phyloP scores from a whole-genome alignment of 2,113 vertebrate species.

The Dinomys branickii region DNA sequence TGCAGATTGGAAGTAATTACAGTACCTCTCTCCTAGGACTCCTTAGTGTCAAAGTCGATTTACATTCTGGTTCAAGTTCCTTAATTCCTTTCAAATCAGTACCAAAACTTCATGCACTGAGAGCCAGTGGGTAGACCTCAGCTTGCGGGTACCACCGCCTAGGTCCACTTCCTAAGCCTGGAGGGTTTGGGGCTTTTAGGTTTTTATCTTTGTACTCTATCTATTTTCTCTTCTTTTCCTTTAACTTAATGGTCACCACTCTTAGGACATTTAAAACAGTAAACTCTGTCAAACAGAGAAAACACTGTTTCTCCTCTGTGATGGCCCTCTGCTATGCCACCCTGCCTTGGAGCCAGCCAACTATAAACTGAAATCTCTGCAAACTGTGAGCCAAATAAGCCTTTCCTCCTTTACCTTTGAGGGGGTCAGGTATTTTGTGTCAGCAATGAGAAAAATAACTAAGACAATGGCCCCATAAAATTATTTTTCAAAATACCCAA shows the following conservation, averaged over 20 bases:
- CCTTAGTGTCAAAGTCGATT: neutral
- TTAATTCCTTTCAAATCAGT: neutral
- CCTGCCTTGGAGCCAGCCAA: neutral
- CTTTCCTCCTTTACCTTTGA: neutral
- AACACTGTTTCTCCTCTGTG: neutral
- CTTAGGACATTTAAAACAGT: neutral
- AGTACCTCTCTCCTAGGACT: neutral
- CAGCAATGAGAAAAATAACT: neutral
- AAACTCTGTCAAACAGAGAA: neutral
- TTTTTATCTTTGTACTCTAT: constrained; percentile 12
- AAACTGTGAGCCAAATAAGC: neutral
- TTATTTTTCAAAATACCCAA: neutral
- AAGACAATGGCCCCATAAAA: neutral
- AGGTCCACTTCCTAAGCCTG: neutral
- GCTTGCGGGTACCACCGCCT: neutral
- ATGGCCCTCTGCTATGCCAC: neutral
- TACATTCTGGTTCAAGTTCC: neutral
- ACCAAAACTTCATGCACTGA: neutral
- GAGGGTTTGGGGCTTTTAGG: neutral
- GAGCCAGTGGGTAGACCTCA: neutral
- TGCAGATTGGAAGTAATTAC: neutral
- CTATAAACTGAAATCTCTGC: neutral
- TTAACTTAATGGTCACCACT: neutral
- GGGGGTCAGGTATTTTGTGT: neutral
- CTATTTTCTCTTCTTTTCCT: neutral